Evolutionary conservation across 2,113 vertebrate genomes (phyloP), one percentile per base, ranked within the genome.

Genomic region (Petrocephalus microphthalmus): DNA sequence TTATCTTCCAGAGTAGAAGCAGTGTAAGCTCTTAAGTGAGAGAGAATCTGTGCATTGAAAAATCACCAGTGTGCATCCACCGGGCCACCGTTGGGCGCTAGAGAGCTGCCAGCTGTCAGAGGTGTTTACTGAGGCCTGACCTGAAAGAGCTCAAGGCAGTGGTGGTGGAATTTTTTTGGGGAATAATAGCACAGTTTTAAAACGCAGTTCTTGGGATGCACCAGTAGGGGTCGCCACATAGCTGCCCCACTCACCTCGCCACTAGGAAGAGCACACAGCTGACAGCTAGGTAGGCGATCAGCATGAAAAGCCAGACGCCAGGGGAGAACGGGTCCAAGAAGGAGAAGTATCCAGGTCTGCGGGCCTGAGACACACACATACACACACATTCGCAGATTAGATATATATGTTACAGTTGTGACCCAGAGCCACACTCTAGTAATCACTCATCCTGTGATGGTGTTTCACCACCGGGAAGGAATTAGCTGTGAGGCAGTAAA

Each of bases 251-350:
- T 90, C 19, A 96, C 96, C 96, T 91, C 92, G 96, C 96, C 37
- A 96, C 96, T 37, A 97, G 91, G 95, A 97, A 97, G 64, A 97
- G 96, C 91, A 97, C 94, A 1, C 96, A 97, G 94, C 96, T 97
- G 93, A 97, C 96, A 0, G 96, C 96, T 92, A 97, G 94, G 92
- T 97, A 97, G 93, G 96, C 96, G 47, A 97, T 96, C 89, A 97
- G 94, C 96, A 97, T 97, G 95, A 97, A 97, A 93, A 97, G 96
- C 96, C 96, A 97, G 89, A 97, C 96, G 0, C 96, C 96, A 0
- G 96, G 96, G 91, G 96, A 97, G 86, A 97, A 97, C 1, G 96
- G 96, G 86, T 97, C 96, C 93, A 97, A 93, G 93, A 97, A 97
- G 5, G 96, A 97, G 94, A 96, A 97, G 82, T 97, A 97, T 88